Percentiles rank a stretch among this genome's conserved stretches.
Conservation (phyloP, 2,888 invertebrate genomes). For the Drosophila fungiperda region DNA sequence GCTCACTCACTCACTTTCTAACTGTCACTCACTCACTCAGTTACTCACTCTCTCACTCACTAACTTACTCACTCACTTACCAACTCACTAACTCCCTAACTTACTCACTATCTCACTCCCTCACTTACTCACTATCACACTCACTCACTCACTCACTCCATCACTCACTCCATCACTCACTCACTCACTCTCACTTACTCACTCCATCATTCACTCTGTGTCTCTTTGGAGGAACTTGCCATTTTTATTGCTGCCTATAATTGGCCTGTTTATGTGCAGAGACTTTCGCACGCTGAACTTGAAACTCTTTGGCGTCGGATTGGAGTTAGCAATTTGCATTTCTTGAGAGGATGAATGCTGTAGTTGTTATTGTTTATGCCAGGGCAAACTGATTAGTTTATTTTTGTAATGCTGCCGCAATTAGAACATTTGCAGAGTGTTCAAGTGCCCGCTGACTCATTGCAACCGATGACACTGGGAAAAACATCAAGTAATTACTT, state of each 20-base stretch:
- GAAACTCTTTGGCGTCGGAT: slow-evolving; percentile 47
- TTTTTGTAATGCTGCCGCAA: slow-evolving; percentile 59
- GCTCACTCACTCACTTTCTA: too few relatives aligned
- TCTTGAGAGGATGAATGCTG: not conserved
- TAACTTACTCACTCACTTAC: too few relatives aligned
- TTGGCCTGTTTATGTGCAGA: slow-evolving; percentile 65
- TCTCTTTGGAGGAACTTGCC: slow-evolving; percentile 54
- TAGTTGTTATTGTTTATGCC: slow-evolving; percentile 4
- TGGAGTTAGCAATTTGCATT: slow-evolving; percentile 6
- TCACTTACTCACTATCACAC: too few relatives aligned
- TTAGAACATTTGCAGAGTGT: slow-evolving; percentile 57
- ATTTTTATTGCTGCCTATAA: slow-evolving; percentile 72
- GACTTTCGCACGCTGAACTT: slow-evolving; percentile 61
- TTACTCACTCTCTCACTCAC: too few relatives aligned
- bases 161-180: too few relatives aligned
- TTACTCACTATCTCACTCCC: too few relatives aligned
- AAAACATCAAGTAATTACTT: not conserved
- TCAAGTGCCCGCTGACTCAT: slow-evolving; percentile 51
- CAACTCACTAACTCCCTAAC: too few relatives aligned
- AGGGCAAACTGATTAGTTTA: slow-evolving; percentile 56
- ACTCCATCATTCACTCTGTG: not conserved
- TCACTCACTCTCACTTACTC: too few relatives aligned
- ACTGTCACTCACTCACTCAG: too few relatives aligned
- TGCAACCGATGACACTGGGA: slow-evolving; percentile 22
- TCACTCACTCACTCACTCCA: too few relatives aligned